A percentile compares a stretch with the other conserved stretches of the same genome.
These are phyloP conservation scores for Laticauda laticaudata DNA, from an alignment of 2,113 vertebrate species.

Conservation along the genomic window DNA sequence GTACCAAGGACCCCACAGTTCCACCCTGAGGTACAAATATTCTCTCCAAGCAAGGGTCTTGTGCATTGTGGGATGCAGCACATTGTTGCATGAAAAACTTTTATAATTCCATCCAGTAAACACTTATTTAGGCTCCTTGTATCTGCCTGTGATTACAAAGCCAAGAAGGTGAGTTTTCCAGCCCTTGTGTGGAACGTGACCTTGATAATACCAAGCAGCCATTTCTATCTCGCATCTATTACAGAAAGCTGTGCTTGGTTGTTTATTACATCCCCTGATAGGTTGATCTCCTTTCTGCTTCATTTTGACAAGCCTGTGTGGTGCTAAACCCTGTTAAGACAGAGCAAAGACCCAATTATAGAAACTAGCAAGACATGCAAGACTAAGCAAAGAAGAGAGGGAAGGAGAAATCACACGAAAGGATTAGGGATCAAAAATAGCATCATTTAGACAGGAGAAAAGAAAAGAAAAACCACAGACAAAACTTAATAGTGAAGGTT, in stretches of 20 bases:
- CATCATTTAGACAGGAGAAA: slow-evolving; percentile 65
- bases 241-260: background rate
- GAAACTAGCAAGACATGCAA: slow-evolving; percentile 67
- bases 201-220: background rate
- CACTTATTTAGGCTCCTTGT: background rate
- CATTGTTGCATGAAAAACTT: background rate
- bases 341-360: slow-evolving; percentile 75
- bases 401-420: background rate
- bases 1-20: no score
- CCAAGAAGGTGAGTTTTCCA: background rate
- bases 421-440: slow-evolving; percentile 77
- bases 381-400: background rate
- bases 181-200: background rate
- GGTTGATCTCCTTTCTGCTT: slow-evolving; percentile 56
- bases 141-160: background rate
- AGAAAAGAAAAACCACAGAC: slow-evolving; percentile 7
- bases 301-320: slow-evolving; percentile 64
- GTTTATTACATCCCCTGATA: slow-evolving; percentile 25
- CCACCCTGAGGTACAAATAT: no score
- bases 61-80: background rate
- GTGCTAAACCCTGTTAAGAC: slow-evolving; percentile 73
- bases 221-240: background rate
- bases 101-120: background rate
- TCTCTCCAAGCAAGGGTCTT: background rate
- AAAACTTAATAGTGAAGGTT: slow-evolving; percentile 59